Evolutionary conservation across 2,797 vertebrate genomes (phyloP).

Genomic region (Furcifer pardalis): DNA sequence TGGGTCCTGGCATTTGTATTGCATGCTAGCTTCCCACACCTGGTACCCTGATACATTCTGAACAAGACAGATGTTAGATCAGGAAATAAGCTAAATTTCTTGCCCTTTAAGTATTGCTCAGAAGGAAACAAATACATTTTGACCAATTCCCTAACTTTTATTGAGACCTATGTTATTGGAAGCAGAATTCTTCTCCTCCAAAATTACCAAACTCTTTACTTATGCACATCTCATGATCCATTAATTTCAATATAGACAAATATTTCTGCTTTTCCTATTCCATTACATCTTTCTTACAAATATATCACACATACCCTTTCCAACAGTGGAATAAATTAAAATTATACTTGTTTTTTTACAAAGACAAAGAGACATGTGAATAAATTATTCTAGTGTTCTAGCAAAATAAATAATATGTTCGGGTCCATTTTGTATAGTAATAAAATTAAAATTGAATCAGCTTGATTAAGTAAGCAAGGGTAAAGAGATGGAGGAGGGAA

Average conservation of each 20-base stretch:
- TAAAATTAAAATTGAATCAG: constrained; percentile 30
- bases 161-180: constrained; percentile 26
- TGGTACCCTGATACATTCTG: background rate
- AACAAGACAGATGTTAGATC: background rate
- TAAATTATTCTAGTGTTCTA: constrained; percentile 33
- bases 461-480: too few species aligned
- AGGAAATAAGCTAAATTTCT: background rate
- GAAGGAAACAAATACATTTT: background rate
- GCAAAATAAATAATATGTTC: background rate
- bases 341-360: background rate
- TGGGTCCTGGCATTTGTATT: too few species aligned
- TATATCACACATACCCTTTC: constrained; percentile 1
- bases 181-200: background rate
- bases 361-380: constrained; percentile 13
- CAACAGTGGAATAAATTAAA: constrained; percentile 25
- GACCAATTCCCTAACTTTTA: background rate
- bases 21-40: too few species aligned
- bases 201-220: background rate
- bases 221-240: constrained; percentile 10
- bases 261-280: constrained; percentile 27
- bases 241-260: constrained; percentile 19
- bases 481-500: too few species aligned
- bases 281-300: constrained; percentile 28
- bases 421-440: constrained; percentile 17
- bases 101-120: background rate